Base-by-base conservation (phyloP, 2,113 vertebrate genomes). In the Gadus macrocephalus region DNA sequence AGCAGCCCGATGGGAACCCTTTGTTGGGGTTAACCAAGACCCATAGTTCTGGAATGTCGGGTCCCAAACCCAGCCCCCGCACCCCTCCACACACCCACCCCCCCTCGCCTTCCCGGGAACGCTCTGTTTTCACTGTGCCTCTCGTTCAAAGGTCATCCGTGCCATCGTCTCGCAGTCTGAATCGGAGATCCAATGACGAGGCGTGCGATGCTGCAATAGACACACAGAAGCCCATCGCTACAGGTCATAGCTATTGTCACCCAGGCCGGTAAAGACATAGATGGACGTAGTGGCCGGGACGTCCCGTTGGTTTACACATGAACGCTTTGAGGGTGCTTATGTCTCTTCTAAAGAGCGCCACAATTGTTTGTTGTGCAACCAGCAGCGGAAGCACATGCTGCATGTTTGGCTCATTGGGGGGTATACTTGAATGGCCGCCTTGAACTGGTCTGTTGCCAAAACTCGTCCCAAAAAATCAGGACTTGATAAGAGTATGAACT, bases 41-140 rank as follows among this genome's bases (percentile, higher is more conserved):
- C 80, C 81, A 83, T 78, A 77, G 81, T 70, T 83, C 85, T 81
- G 69, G 69, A 66, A 66, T 73, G 71, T 66, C 64, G 69, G 68
- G 53, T 76, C 42, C 42, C 42, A 11, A 49, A 49, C 8, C 42
- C 42, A 49, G 7, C 42, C 8, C 42, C 31, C 3, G 31, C 31
- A 35, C 31, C 3, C 31, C 31, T 35, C 31, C 12, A 14, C 42
- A 49, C 42, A 49, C 8, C 73, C 68, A 70, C 74, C 72, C 42
- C 56, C 27, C 42, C 42, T 49, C 42, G 8, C 8, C 42, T 14
- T 49, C 12, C 9, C 8, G 12, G 8, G 42, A 49, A 49, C 12
- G 8, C 8, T 68, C 2, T 66, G 19, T 68, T 65, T 68, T 64
- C 53, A 7, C 62, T 19, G 49, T 61, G 16, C 31, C 58, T 59